A percentile compares a stretch with the other conserved stretches of the same genome.
These are phyloP conservation scores for Procambarus virginalis DNA, from an alignment of 1,140 invertebrate genomes.

Conservation along the genomic window DNA sequence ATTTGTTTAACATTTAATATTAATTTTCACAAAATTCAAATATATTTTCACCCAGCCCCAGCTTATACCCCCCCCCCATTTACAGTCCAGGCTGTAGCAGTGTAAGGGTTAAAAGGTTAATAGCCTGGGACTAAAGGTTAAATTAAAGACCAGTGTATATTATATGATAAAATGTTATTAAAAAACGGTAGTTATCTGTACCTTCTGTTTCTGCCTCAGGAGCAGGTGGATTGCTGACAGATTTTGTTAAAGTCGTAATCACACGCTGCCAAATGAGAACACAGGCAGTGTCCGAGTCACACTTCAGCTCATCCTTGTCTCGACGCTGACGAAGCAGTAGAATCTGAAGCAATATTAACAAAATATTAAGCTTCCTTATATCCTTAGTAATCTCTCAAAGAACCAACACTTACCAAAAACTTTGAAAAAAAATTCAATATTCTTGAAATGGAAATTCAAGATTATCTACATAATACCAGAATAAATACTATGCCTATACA, in stretches of 20 bases:
- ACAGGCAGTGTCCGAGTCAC: constrained; percentile 84
- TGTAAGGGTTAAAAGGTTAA: too few relatives aligned
- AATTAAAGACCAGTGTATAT: too few relatives aligned
- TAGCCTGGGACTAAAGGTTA: too few relatives aligned
- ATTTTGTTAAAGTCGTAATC: constrained; percentile 89
- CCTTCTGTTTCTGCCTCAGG: constrained; percentile 64
- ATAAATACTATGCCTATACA: too few relatives aligned
- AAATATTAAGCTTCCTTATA: background rate
- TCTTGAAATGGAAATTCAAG: too few relatives aligned
- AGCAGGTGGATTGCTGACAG: constrained; percentile 76
- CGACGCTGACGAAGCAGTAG: constrained; percentile 68
- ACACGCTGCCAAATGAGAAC: constrained; percentile 93
- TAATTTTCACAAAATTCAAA: too few relatives aligned
- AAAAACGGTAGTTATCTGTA: background rate
- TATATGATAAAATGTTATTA: too few relatives aligned
- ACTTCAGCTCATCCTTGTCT: constrained; percentile 68
- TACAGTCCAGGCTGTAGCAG: too few relatives aligned
- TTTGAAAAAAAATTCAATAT: background rate
- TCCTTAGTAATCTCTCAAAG: background rate
- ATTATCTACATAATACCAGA: too few relatives aligned
- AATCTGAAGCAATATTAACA: constrained; percentile 37
- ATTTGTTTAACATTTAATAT: too few relatives aligned
- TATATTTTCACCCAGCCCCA: too few relatives aligned
- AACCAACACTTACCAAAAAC: background rate
- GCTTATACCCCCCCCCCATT: too few relatives aligned